Conservation (phyloP, 2,888 invertebrate species). For the Stenichneumon culpator region DNA sequence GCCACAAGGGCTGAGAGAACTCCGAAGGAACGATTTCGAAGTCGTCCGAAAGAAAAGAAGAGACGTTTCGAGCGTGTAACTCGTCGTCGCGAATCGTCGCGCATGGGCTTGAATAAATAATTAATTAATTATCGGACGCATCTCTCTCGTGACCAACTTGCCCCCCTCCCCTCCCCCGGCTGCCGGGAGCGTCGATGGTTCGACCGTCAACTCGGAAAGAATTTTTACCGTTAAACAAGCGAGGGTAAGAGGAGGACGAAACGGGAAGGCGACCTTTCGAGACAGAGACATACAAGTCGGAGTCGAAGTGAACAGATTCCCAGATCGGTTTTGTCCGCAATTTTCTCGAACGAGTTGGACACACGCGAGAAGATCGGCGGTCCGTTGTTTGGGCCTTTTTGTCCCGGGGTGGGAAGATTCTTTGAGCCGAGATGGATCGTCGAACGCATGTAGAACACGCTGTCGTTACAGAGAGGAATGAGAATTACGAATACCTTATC, state of each 20-base stretch:
- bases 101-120: slow-evolving; percentile 68
- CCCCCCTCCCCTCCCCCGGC: neutral
- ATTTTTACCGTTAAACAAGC: slow-evolving; percentile 38
- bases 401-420: neutral
- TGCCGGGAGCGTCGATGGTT: slow-evolving; percentile 7
- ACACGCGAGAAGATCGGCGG: neutral
- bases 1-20: slow-evolving; percentile 40
- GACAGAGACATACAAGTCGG: slow-evolving; percentile 13
- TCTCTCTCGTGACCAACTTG: slow-evolving; percentile 10
- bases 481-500: neutral
- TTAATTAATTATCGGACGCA: slow-evolving; percentile 64
- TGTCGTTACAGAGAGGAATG: neutral
- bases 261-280: slow-evolving; percentile 10
- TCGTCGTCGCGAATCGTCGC: slow-evolving; percentile 36
- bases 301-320: slow-evolving; percentile 23
- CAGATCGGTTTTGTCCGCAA: slow-evolving; percentile 44
- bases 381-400: neutral
- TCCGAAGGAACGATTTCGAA: neutral
- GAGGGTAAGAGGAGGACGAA: neutral
- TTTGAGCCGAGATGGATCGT: neutral
- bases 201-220: slow-evolving; percentile 10
- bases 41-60: slow-evolving; percentile 4
- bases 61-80: slow-evolving; percentile 14
- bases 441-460: neutral
- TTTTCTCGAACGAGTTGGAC: slow-evolving; percentile 14